Evolutionary conservation across 2,113 vertebrate genomes (phyloP), one percentile per base, ranked within the genome.

Genomic region (Eretmochelys imbricata): DNA sequence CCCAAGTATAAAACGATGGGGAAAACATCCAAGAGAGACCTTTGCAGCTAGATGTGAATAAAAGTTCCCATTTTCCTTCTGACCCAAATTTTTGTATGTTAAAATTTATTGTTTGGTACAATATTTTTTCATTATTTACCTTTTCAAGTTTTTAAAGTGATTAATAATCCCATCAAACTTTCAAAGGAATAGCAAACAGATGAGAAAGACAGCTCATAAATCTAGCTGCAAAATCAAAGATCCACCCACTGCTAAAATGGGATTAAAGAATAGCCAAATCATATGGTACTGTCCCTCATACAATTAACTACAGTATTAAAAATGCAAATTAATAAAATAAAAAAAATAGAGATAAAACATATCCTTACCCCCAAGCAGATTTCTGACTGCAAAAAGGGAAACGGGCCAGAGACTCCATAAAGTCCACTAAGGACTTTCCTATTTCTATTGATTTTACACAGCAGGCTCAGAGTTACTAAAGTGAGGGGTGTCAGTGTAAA

Each of bases 71-170:
- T 42, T 65, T 75, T 49, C 25, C 82, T 92, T 89, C 87, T 42
- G 57, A 75, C 2, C 85, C 2, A 78, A 91, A 79, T 57, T 69
- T 5, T 48, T 65, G 4, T 65, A 3, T 29, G n/a, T 86, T 93
- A 82, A 62, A 13, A 90, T 51, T n/a, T 84, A 80, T 53, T 72
- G 51, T 46, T 93, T 84, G 29, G 6, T 87, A 93, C 54, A 76
- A 38, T 78, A 59, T 86, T 29, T 89, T 94, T 86, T 84, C 55
- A 24, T 46, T 78, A 92, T 92, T 94, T 91, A 55, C 80, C 35
- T 93, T 92, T 89, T 42, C 31, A 76, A 8, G 7, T 69, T 8
- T 53, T 95, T 90, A 69, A 80, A 19, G 22, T 29, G 84, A 5
- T 12, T 19, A 10, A 84, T 55, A 72, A 95, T 87, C 49, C 31